Percentiles rank a stretch among this genome's conserved stretches.
phyloP scores from a whole-genome alignment of 2,888 invertebrate genomes.

The Graphium colonna region DNA sequence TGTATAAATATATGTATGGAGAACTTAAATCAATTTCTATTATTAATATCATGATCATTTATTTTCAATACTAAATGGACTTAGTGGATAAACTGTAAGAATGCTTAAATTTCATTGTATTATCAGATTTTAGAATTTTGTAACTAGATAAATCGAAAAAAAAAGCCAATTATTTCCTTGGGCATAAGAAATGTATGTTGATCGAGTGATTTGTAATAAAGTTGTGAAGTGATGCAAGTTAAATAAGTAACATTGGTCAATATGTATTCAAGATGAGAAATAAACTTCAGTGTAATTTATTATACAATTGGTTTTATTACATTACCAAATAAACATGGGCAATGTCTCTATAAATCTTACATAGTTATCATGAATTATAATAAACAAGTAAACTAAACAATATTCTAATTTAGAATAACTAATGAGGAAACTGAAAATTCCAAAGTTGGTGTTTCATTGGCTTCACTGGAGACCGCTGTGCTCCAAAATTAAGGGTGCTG shows the following conservation, averaged over 20 bases:
- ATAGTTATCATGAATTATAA: neutral
- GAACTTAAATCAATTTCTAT: constrained; percentile 75
- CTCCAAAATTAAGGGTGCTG: constrained; percentile 68
- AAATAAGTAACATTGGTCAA: constrained; percentile 63
- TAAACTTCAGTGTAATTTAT: constrained; percentile 81
- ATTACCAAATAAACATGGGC: neutral
- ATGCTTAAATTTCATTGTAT: constrained; percentile 76
- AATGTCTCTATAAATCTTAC: too few species aligned
- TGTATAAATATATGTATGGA: constrained; percentile 61
- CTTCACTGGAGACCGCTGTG: constrained; percentile 52
- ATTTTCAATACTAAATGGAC: constrained; percentile 74
- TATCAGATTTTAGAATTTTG: constrained; percentile 71
- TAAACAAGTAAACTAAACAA: neutral
- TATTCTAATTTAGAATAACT: neutral
- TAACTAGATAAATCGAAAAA: constrained; percentile 62
- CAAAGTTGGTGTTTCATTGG: neutral
- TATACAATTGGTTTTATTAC: constrained; percentile 49
- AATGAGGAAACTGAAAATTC: neutral
- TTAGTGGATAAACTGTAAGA: constrained; percentile 71
- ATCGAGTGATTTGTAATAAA: constrained; percentile 70
- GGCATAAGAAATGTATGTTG: constrained; percentile 67
- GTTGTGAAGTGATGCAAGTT: constrained; percentile 63
- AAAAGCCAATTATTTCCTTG: constrained; percentile 49
- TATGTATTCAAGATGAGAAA: constrained; percentile 77
- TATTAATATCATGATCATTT: constrained; percentile 70